Evolutionary conservation across 1,140 invertebrate genomes (phyloP).

Genomic region (Muscidifurax raptorellus): DNA sequence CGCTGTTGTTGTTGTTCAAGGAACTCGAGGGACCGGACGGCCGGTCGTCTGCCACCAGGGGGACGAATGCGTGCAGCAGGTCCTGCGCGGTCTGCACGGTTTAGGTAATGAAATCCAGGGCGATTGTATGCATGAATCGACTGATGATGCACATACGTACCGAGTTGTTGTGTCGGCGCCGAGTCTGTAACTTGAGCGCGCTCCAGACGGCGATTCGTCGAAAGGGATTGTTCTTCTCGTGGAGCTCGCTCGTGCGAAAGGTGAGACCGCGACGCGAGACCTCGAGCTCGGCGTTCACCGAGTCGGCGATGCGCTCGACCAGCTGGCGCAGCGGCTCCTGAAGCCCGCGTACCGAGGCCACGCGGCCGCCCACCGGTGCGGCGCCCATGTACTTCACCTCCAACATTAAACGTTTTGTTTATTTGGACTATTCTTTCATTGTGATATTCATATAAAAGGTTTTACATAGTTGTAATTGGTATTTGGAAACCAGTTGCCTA

Average conservation of each 20-base stretch:
- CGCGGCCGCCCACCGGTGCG: conserved; percentile 84
- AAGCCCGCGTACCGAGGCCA: conserved; percentile 87
- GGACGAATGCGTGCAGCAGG: conserved; percentile 85
- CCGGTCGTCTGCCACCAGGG: conserved; percentile 85
- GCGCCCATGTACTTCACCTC: conserved; percentile 89
- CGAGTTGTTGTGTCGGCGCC: background rate
- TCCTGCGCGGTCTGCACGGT: conserved; percentile 59
- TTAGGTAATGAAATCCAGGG: no score
- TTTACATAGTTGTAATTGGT: no score
- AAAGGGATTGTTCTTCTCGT: conserved; percentile 80
- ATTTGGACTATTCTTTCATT: no score
- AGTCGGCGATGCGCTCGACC: conserved; percentile 65
- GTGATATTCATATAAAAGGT: no score
- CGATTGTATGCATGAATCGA: background rate
- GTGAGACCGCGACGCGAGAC: conserved; percentile 70
- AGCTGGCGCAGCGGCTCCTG: conserved; percentile 88
- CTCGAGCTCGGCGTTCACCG: conserved; percentile 68
- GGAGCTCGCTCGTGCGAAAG: conserved; percentile 65
- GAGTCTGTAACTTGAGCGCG: conserved; percentile 62
- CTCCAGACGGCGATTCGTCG: conserved; percentile 94
- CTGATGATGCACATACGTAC: background rate
- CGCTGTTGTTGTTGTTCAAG: conserved; percentile 50
- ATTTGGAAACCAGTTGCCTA: no score
- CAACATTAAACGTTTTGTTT: no score
- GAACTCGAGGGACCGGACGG: background rate